phyloP scores from a whole-genome alignment of 2,797 vertebrate genomes.

The Dermochelys coriacea region DNA sequence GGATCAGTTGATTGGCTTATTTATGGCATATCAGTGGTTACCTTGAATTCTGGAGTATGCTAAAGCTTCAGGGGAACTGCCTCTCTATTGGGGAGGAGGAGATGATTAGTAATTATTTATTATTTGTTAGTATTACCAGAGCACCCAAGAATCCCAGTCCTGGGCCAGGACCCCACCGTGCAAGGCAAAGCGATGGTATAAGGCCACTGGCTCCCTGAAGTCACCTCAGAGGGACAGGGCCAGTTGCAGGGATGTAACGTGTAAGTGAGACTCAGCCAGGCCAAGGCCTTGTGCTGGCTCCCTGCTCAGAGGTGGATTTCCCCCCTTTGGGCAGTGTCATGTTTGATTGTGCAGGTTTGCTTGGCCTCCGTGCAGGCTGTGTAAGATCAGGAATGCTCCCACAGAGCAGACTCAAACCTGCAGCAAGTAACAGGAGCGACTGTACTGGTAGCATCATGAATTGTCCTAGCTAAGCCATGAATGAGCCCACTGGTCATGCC shows the following conservation, averaged over 20 bases:
- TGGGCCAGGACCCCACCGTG: neutral
- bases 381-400: neutral
- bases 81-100: neutral
- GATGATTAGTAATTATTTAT: neutral
- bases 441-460: neutral
- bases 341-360: neutral
- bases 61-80: neutral
- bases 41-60: neutral
- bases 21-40: too few relatives aligned
- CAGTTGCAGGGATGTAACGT: neutral
- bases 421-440: neutral
- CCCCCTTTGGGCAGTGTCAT: neutral
- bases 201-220: neutral
- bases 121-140: neutral
- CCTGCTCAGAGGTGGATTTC: neutral
- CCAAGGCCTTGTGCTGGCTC: neutral
- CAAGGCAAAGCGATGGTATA: neutral
- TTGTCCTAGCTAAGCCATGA: neutral
- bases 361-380: neutral
- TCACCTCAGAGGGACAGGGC: neutral
- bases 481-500: neutral
- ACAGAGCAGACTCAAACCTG: neutral
- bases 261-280: neutral
- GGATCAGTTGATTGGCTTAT: neutral
- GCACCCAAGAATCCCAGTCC: neutral